These are phyloP conservation scores for Rhombomys opimus DNA, from an alignment of 2,113 vertebrate genomes.

Conservation along the genomic window DNA sequence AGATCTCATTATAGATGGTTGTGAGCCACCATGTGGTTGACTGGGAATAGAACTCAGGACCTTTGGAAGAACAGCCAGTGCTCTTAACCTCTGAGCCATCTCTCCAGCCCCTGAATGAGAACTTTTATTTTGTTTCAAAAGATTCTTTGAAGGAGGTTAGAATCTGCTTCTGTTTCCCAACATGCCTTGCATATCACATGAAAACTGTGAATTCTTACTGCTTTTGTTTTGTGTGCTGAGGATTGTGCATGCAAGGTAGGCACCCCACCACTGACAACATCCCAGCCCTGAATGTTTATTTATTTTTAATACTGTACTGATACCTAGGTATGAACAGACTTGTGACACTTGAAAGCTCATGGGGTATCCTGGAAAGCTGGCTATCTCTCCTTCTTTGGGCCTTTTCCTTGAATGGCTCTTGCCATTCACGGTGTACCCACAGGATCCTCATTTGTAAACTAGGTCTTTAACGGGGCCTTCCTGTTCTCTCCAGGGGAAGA, in stretches of 20 bases:
- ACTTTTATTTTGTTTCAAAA: conserved; percentile 42
- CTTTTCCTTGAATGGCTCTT: conserved; percentile 53
- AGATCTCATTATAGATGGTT: too few relatives aligned
- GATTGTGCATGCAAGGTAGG: too few relatives aligned
- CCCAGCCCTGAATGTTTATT: background rate
- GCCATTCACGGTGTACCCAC: background rate
- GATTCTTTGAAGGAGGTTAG: conserved; percentile 37
- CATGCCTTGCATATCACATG: background rate
- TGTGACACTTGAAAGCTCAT: conserved; percentile 1
- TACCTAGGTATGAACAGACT: conserved; percentile 1
- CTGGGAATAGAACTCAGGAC: too few relatives aligned
- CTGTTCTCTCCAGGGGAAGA: conserved; percentile 91
- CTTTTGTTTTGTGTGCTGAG: background rate
- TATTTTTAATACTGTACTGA: conserved; percentile 22
- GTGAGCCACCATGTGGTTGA: too few relatives aligned
- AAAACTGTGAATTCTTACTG: background rate
- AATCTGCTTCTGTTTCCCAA: background rate
- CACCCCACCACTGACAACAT: background rate
- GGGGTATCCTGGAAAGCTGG: conserved; percentile 1
- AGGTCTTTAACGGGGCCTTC: background rate
- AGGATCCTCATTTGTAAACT: background rate
- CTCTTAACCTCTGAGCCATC: too few relatives aligned
- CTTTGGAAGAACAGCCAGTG: too few relatives aligned
- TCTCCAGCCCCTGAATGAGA: background rate
- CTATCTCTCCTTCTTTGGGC: background rate